Evolutionary conservation across 1,140 invertebrate species (phyloP).

Genomic region (Saccostrea cuccullata): DNA sequence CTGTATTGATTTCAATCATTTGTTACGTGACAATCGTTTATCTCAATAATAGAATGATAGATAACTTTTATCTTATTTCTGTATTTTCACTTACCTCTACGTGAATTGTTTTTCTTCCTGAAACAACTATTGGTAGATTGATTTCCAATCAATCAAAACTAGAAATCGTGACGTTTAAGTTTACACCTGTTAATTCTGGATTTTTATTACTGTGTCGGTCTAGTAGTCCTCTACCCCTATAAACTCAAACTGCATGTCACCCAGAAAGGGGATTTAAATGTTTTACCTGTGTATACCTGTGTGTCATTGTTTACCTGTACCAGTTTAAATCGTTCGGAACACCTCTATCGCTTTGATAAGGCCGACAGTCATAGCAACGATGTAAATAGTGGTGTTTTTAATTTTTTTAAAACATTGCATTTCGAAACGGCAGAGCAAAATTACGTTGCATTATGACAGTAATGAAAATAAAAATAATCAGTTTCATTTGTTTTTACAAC

Average conservation of each 20-base stretch:
- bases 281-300: neutral
- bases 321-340: constrained; percentile 18
- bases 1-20: neutral
- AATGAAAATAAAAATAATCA: too few species aligned
- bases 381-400: neutral
- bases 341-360: neutral
- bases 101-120: constrained; percentile 13
- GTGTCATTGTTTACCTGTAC: neutral
- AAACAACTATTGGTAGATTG: neutral
- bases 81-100: constrained; percentile 10
- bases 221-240: neutral
- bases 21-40: neutral
- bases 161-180: neutral
- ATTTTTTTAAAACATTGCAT: neutral
- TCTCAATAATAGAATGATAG: neutral
- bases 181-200: neutral
- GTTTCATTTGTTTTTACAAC: too few species aligned
- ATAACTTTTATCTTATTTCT: neutral
- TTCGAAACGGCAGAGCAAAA: too few species aligned
- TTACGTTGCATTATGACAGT: too few species aligned
- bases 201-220: neutral
- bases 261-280: neutral
- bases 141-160: constrained; percentile 30
- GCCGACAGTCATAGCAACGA: neutral
- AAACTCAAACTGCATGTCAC: neutral